Base-by-base conservation (phyloP, 2,113 vertebrate species). In the Rhinopomastus cyanomelas region DNA sequence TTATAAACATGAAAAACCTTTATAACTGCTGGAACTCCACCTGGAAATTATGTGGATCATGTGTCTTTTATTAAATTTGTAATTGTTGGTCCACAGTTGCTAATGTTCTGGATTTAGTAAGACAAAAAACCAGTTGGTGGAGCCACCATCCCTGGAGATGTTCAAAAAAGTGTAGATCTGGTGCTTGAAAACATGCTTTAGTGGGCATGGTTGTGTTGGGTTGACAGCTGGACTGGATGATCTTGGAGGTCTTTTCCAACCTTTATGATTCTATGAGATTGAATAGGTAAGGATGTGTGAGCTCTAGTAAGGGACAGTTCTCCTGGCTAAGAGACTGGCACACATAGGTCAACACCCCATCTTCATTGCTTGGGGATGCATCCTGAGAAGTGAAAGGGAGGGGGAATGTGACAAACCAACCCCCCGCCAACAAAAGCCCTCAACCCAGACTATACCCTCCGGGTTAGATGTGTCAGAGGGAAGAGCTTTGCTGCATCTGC, bases 391-490 rank as follows among this genome's bases (percentile, higher is more conserved):
- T 25, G 42, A 65, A 53, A 73, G 60, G 21, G 25, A 16, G 17
- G 36, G 57, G 15, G 17, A 14, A 71, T 64, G 62, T 79, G 59
- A 69, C 39, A 73, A 75, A 72, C 32, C 62, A 84, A 44, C n/a
- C 69, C 56, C 52, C 56, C 74, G 62, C 46, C 14, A 62, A 37
- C 53, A 67, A 6, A 84, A 84, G 20, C 51, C 71, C 36, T 15
- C 9, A 51, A 19, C n/a, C 26, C 0, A 0, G n/a, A 62, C 44
- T 79, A 5, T 73, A 62, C 39, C 37, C 77, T n/a, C 21, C 0
- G 0, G 85, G 34, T 34, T 73, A 49, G 77, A 89, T 60, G n/a
- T 88, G 87, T 85, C 85, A 73, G 83, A 64, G 44, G 80, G 81
- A 76, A 73, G 64, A 78, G 51, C 69, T 68, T 86, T 52, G 52